Conservation (phyloP, 2,797 vertebrate genomes). For the Leuciscus waleckii region DNA sequence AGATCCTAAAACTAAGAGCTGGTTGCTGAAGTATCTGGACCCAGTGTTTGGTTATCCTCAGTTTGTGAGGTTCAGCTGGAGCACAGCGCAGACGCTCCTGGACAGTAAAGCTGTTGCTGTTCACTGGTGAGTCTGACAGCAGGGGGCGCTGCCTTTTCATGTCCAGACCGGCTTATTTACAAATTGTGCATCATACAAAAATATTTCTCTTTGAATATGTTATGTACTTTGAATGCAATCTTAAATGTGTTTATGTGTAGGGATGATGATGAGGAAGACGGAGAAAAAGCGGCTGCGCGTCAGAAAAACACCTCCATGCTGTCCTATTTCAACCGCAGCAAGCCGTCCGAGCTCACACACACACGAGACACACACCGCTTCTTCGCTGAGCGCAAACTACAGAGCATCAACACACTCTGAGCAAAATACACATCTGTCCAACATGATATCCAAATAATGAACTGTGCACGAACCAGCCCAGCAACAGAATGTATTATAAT, state of each 20-base stretch:
- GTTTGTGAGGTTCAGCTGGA: constrained; percentile 95
- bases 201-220: background rate
- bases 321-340: constrained; percentile 75
- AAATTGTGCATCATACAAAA: background rate
- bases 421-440: background rate
- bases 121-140: constrained; percentile 78
- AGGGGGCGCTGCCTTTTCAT: constrained; percentile 24
- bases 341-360: constrained; percentile 32
- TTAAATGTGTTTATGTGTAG: constrained; percentile 50
- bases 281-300: constrained; percentile 71
- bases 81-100: constrained; percentile 87
- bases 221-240: background rate
- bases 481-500: background rate
- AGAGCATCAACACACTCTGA: constrained; percentile 51
- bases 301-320: constrained; percentile 75
- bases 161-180: background rate
- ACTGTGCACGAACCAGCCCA: background rate
- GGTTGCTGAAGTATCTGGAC: constrained; percentile 84
- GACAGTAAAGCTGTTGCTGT: constrained; percentile 82
- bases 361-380: constrained; percentile 55
- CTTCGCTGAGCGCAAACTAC: constrained; percentile 59
- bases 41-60: constrained; percentile 92
- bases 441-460: background rate
- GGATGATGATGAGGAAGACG: constrained; percentile 65
- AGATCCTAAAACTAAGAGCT: constrained; percentile 92